Base-by-base conservation (phyloP, 2,113 vertebrate genomes). In the Festucalex cinctus region DNA sequence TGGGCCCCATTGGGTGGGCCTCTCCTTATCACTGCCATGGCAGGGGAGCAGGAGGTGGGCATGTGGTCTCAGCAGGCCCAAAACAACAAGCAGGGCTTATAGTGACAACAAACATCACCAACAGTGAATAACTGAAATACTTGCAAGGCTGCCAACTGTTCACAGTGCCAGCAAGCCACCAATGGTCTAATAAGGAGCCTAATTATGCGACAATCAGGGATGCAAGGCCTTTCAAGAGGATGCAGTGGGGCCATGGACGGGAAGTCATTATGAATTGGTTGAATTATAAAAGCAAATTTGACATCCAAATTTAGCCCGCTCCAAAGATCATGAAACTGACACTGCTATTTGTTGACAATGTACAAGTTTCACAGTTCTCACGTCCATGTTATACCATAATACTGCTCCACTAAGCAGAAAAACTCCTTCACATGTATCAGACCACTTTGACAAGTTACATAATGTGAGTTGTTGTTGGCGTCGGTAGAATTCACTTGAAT, bases 81-180 rank as follows among this genome's bases (percentile, higher is more conserved):
- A 75, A 79, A 79, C 85, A 87, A 85, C 19, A 26, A 62, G 22
- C 76, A 89, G 77, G 79, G 76, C 75, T n/a, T 61, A 20, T 46
- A 73, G 66, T 65, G 71, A 77, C 75, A 77, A 80, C 81, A 86
- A 82, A 78, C 73, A 73, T 71, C 68, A 71, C 78, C 73, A 78
- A 74, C 58, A 68, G 73, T 0, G 32, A 84, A 77, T 81, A 68
- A 79, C 69, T 68, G 20, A 58, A 69, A 84, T 76, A 85, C 73
- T 74, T 73, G 63, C 17, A 2, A 58, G 61, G 43, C 65, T 83
- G 81, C 77, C 75, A 82, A 69, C n/a, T 19, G 13, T 26, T 41
- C 8, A 12, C 63, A 56, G 64, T 62, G 82, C 66, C 75, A 73
- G 72, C 66, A 70, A 65, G 54, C 57, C n/a, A 57, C 70, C 76